These are phyloP conservation scores for Cuniculus paca DNA, from an alignment of 2,797 vertebrate genomes.

Conservation along the genomic window DNA sequence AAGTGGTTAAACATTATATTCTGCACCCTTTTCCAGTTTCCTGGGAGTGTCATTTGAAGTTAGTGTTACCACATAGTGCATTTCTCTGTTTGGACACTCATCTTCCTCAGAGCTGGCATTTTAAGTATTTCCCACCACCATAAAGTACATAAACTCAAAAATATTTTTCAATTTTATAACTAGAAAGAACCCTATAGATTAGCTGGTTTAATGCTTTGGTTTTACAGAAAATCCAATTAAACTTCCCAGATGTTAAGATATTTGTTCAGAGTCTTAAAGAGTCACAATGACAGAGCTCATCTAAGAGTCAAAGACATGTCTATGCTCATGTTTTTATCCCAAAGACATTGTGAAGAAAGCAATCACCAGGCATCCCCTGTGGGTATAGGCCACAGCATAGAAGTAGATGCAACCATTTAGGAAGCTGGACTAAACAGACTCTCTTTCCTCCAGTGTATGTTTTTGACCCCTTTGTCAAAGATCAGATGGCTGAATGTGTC, in stretches of 20 bases:
- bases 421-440: background rate
- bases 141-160: constrained; percentile 6
- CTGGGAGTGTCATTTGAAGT: background rate
- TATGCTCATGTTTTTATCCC: background rate
- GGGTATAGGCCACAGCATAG: too few relatives aligned
- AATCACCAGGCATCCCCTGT: background rate
- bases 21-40: background rate
- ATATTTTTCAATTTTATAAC: background rate
- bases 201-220: background rate
- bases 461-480: background rate
- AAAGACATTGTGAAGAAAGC: background rate
- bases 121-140: constrained; percentile 5
- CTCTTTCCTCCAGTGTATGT: background rate
- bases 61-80: background rate
- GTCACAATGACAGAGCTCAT: background rate
- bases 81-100: background rate
- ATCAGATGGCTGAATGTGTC: background rate
- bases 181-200: constrained; percentile 12
- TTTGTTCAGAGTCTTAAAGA: background rate
- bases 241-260: constrained; percentile 2
- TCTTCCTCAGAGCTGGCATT: background rate
- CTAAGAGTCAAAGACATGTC: background rate
- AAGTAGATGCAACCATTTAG: background rate
- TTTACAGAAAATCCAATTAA: constrained; percentile 49
- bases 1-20: background rate